Conservation (phyloP, 2,113 vertebrate genomes). For the Poecilia latipinna region DNA sequence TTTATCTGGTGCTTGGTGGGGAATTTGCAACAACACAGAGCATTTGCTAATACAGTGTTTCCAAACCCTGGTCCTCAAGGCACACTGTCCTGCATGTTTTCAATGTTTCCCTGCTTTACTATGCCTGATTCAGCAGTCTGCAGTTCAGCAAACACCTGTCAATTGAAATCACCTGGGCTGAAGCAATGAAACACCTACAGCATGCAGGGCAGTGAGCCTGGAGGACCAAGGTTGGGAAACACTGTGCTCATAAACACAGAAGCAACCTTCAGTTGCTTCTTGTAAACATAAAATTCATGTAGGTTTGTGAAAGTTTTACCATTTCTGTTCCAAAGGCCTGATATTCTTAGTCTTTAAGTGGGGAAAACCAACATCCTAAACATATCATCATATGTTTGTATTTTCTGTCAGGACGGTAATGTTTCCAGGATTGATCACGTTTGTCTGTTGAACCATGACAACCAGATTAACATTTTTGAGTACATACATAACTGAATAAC, state of each 20-base stretch:
- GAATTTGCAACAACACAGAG: slow-evolving; percentile 34
- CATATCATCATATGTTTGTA: slow-evolving; percentile 22
- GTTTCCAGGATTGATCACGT: slow-evolving; percentile 10
- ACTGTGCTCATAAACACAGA: too few species aligned
- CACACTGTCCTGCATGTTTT: too few species aligned
- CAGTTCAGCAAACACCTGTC: too few species aligned
- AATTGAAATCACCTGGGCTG: too few species aligned
- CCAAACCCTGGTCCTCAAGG: not conserved
- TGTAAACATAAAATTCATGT: slow-evolving; percentile 32
- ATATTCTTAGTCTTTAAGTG: not conserved
- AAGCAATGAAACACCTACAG: too few species aligned
- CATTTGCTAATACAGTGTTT: slow-evolving; percentile 42
- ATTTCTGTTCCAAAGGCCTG: not conserved
- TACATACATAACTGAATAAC: not conserved
- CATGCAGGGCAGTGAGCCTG: too few species aligned
- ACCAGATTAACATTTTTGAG: not conserved
- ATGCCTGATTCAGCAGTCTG: too few species aligned
- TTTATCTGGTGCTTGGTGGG: slow-evolving; percentile 44
- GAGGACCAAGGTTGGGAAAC: too few species aligned
- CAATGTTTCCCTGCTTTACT: too few species aligned
- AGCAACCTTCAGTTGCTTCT: slow-evolving; percentile 9
- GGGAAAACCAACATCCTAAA: not conserved
- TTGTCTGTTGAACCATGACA: slow-evolving; percentile 28
- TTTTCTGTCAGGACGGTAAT: slow-evolving; percentile 6
- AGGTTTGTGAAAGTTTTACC: slow-evolving; percentile 21